Evolutionary conservation across 2,113 vertebrate species (phyloP), one percentile per base, ranked within the genome.

Genomic region (Tringa solitaria): DNA sequence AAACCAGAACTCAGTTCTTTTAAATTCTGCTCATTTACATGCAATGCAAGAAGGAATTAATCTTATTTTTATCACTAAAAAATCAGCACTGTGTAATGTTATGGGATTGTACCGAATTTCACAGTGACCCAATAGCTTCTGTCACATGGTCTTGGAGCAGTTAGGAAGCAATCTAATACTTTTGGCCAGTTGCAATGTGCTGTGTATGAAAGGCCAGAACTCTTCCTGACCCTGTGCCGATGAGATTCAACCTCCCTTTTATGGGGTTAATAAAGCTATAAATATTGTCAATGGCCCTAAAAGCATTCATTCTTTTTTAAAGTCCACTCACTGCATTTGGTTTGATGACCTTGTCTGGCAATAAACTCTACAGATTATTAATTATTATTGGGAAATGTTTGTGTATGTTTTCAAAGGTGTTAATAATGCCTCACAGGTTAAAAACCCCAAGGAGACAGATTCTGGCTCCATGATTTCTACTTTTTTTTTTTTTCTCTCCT

Each of bases 191-290:
- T 78, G 48, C 48, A 65, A 5, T 65, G 56, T 82, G 84, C 43
- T 35, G 6, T 23, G 19, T 64, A 23, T 28, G 14, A 93, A 94
- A 91, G 61, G 73, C 60, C 56, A 85, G 48, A 53, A 73, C 46
- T 41, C 35, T 48, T 82, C 24, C 32, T 87, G 69, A 93, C 53
- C 48, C 65, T 41, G 8, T 20, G 24, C 22, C 0, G 0, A 26
- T 61, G 53, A 93, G 57, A 89, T 79, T 82, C 81, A 91, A 33
- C 77, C 37, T 91, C 19, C 7, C 4, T 64, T 87, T 60, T 76
- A 87, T 14, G 72, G 45, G 86, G 53, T 83, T 95, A 89, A 84
- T 84, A 83, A 91, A 93, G 73, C 65, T 61, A n/a, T 68, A 84
- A 91, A 76, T 89, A 59, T 69, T 95, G 48, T 53, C 81, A 82